phyloP scores from a whole-genome alignment of 2,888 invertebrate species.

The Mythimna pallens region DNA sequence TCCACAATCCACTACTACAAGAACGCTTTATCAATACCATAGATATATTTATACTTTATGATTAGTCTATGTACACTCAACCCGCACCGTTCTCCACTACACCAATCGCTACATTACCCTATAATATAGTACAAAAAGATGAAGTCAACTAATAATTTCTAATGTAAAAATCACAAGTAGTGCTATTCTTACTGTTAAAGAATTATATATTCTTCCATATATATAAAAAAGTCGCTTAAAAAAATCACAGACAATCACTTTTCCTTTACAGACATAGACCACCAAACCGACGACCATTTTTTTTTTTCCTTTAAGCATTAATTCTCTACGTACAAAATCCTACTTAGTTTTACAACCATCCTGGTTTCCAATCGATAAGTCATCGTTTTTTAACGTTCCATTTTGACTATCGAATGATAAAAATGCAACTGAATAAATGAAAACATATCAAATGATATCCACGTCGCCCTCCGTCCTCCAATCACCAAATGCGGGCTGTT shows the following conservation, averaged over 20 bases:
- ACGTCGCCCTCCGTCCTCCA: slow-evolving; percentile 60
- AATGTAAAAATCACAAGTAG: slow-evolving; percentile 91
- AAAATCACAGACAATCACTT: slow-evolving; percentile 91
- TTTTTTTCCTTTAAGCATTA: slow-evolving; percentile 88
- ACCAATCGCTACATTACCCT: slow-evolving; percentile 79
- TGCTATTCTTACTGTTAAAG: slow-evolving; percentile 91
- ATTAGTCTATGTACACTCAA: slow-evolving; percentile 84
- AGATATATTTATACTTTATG: slow-evolving; percentile 72
- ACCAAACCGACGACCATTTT: slow-evolving; percentile 86
- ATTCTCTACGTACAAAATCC: slow-evolving; percentile 89
- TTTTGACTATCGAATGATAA: slow-evolving; percentile 72
- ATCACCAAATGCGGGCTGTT: slow-evolving; percentile 73
- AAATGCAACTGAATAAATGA: slow-evolving; percentile 65
- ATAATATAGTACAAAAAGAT: slow-evolving; percentile 86
- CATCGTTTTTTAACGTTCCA: slow-evolving; percentile 74
- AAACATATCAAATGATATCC: slow-evolving; percentile 58
- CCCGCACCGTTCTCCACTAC: slow-evolving; percentile 81
- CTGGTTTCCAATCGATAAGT: slow-evolving; percentile 84
- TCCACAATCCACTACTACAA: slow-evolving; percentile 62
- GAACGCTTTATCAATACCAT: slow-evolving; percentile 68
- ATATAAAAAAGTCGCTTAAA: slow-evolving; percentile 91
- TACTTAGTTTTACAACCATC: slow-evolving; percentile 91
- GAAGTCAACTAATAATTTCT: slow-evolving; percentile 87
- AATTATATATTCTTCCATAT: slow-evolving; percentile 88
- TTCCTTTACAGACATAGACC: slow-evolving; percentile 90